A percentile compares a stretch with the other conserved stretches of the same genome.
phyloP scores from a whole-genome alignment of 2,888 invertebrate genomes.

The Chrysodeixis includens region DNA sequence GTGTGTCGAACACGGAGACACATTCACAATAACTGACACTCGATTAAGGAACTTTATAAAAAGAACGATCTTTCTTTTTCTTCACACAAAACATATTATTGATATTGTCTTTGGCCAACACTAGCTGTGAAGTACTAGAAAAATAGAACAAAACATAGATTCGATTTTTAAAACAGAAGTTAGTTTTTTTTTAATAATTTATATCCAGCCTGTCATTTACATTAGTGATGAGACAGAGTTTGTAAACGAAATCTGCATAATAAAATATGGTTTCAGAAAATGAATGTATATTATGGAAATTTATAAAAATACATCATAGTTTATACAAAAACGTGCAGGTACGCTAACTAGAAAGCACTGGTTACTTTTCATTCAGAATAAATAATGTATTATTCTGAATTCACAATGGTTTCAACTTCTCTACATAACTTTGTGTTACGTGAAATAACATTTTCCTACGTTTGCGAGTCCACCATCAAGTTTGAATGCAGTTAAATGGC shows the following conservation, averaged over 20 bases:
- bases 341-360: slow-evolving; percentile 31
- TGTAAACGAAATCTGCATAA: not conserved
- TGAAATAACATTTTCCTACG: slow-evolving; percentile 54
- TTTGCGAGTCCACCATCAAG: slow-evolving; percentile 24
- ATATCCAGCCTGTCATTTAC: not conserved
- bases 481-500: slow-evolving; percentile 34
- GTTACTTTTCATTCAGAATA: slow-evolving; percentile 59
- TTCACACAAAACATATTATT: no score
- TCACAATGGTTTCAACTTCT: slow-evolving; percentile 50
- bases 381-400: slow-evolving; percentile 60
- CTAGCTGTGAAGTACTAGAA: no score
- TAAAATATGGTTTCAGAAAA: not conserved
- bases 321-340: slow-evolving; percentile 28
- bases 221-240: not conserved
- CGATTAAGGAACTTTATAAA: slow-evolving; percentile 10
- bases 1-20: slow-evolving; percentile 8
- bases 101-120: no score
- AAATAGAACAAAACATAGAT: no score
- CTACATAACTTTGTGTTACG: slow-evolving; percentile 46
- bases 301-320: slow-evolving; percentile 3
- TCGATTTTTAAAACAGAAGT: not conserved
- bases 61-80: no score
- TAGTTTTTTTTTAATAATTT: not conserved
- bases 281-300: slow-evolving; percentile 4
- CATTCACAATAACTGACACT: slow-evolving; percentile 9